Conservation (phyloP, 2,888 invertebrate genomes). For the Drosophila merina region DNA sequence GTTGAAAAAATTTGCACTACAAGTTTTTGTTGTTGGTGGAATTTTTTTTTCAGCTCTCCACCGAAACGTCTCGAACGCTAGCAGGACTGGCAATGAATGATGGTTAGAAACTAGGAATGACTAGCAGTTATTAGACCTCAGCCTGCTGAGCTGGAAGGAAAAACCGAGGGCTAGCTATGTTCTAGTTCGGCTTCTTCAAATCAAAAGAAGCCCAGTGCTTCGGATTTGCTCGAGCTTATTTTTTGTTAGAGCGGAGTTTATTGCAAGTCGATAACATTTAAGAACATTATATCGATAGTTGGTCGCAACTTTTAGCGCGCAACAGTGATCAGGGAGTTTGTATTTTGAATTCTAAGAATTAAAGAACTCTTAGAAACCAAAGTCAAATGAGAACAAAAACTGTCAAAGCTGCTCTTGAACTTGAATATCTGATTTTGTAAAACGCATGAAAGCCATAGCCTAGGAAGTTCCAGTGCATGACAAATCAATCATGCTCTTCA, state of each 20-base stretch:
- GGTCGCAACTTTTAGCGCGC: not conserved
- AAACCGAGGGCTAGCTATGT: not conserved
- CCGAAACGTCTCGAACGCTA: not conserved
- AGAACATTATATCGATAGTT: not conserved
- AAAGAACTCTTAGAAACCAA: not conserved
- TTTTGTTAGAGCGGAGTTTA: not conserved
- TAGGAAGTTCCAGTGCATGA: too few species aligned
- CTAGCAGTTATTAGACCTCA: not conserved
- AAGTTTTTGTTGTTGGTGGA: not conserved
- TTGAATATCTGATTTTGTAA: too few species aligned
- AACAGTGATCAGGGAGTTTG: too few species aligned
- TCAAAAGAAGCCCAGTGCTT: not conserved
- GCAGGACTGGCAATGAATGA: not conserved
- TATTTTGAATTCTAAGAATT: not conserved
- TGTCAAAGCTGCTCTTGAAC: too few species aligned
- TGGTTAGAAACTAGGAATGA: not conserved
- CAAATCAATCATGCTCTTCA: too few species aligned
- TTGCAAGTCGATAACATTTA: not conserved
- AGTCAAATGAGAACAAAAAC: too few species aligned
- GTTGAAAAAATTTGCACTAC: not conserved
- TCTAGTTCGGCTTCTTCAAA: not conserved
- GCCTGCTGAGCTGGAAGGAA: not conserved
- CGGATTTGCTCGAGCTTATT: not conserved
- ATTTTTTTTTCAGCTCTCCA: not conserved
- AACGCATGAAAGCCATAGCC: too few species aligned